These are phyloP conservation scores for Prietella phreatophila DNA, from an alignment of 2,113 vertebrate species.

Conservation along the genomic window DNA sequence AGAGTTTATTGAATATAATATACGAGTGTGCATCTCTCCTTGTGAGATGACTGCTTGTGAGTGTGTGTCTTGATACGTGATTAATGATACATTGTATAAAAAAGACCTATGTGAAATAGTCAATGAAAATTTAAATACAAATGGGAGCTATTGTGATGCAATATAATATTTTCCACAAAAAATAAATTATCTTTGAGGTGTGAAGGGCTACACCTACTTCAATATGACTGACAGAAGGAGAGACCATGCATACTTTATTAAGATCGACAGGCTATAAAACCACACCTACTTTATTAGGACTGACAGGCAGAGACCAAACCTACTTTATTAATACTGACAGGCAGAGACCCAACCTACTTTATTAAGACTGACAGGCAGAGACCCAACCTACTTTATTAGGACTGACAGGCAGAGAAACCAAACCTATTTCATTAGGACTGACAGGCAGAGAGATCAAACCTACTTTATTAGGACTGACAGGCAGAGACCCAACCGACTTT, in stretches of 20 bases:
- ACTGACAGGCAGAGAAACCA: neutral
- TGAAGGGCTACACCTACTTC: neutral
- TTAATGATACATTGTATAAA: neutral
- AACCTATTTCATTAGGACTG: too few relatives aligned
- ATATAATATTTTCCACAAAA: neutral
- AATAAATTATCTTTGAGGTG: neutral
- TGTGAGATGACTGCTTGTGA: neutral
- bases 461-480: neutral
- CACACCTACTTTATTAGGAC: neutral
- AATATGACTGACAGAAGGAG: neutral
- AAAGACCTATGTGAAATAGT: neutral
- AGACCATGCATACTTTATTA: neutral
- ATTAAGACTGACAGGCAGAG: neutral
- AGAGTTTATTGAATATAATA: neutral
- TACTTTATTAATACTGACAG: neutral
- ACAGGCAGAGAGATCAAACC: neutral
- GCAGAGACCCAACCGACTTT: neutral
- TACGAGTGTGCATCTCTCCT: neutral
- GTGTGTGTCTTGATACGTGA: neutral
- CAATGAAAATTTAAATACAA: neutral
- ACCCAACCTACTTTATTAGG: neutral
- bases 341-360: neutral
- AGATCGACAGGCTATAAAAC: neutral
- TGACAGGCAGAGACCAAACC: neutral
- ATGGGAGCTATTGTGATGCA: neutral